Evolutionary conservation across 2,888 invertebrate genomes (phyloP).

Genomic region (Caradrina kadenii): DNA sequence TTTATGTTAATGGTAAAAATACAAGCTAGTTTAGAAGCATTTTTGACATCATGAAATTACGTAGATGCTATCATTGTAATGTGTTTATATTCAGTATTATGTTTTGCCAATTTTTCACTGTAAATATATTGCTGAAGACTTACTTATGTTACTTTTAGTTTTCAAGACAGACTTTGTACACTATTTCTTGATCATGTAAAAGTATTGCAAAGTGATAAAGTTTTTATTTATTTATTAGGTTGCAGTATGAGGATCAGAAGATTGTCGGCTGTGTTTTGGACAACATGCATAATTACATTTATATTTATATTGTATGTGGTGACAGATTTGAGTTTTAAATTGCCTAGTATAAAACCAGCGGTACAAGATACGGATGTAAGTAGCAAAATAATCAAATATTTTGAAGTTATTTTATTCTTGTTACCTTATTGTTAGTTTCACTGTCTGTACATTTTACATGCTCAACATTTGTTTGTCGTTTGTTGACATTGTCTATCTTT

Average conservation of each 20-base stretch:
- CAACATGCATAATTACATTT: constrained; percentile 90
- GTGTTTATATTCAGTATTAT: constrained; percentile 23
- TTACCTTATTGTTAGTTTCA: background rate
- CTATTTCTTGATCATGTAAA: background rate
- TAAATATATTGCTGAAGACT: background rate
- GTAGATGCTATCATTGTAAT: constrained; percentile 23
- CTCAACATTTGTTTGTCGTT: too few species aligned
- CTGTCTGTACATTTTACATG: too few species aligned
- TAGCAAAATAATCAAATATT: constrained; percentile 51
- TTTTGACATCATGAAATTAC: constrained; percentile 18
- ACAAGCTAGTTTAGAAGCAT: constrained; percentile 23
- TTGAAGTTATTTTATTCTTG: background rate
- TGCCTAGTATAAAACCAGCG: constrained; percentile 90
- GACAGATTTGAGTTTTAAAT: constrained; percentile 91
- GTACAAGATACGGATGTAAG: constrained; percentile 91
- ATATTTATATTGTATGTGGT: constrained; percentile 92
- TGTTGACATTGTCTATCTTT: background rate
- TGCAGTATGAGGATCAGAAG: constrained; percentile 89
- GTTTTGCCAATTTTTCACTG: constrained; percentile 23
- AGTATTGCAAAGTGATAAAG: background rate
- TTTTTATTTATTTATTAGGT: constrained; percentile 16
- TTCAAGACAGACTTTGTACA: background rate
- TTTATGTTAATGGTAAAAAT: constrained; percentile 18
- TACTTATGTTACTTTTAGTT: constrained; percentile 2
- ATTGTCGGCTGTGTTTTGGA: constrained; percentile 91